Base-by-base conservation (phyloP, 2,113 vertebrate species). In the Sigmodon hispidus region DNA sequence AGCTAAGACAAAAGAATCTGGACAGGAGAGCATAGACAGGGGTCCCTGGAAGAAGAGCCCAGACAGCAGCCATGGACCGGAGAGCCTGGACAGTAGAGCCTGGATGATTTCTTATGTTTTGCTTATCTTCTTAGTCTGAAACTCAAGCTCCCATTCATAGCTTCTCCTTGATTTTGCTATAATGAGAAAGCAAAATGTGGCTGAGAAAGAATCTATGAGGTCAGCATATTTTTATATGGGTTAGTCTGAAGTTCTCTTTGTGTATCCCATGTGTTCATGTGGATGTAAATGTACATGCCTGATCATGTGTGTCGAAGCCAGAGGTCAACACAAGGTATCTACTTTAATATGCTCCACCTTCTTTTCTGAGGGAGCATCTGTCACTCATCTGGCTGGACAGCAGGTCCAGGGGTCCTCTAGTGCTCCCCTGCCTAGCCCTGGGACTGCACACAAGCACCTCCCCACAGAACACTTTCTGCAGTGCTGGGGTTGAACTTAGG, bases 61-160 rank as follows among this genome's bases (percentile, higher is more conserved):
- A n/a, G n/a, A n/a, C n/a, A n/a, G n/a, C n/a, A n/a, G n/a, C n/a
- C n/a, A n/a, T n/a, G n/a, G n/a, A n/a, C n/a, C n/a, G 17, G 67
- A 19, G 16, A n/a, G 13, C 76, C 50, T 36, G 34, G 77, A n/a
- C 15, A 34, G 7, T 29, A 17, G 29, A 94, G 19, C n/a, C 85
- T 48, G 3, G 45, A 84, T 87, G 94, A 11, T 50, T 95, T 93
- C 93, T 92, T 34, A 21, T 34, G 59, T 29, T 81, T 96, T 93
- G 80, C 97, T 97, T 96, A 55, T 93, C 88, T 90, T 95, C 69
- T 94, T 96, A 97, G 29, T 87, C 89, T 63, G 29, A 88, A 72
- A 92, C 90, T 93, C 40, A 15, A 40, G 55, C 7, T 40, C 75
- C 81, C 83, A 29, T 73, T 69, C 86, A 29, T 70, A 93, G 70